Base-by-base conservation (phyloP, 2,797 vertebrate genomes). In the Anguilla obscura region DNA sequence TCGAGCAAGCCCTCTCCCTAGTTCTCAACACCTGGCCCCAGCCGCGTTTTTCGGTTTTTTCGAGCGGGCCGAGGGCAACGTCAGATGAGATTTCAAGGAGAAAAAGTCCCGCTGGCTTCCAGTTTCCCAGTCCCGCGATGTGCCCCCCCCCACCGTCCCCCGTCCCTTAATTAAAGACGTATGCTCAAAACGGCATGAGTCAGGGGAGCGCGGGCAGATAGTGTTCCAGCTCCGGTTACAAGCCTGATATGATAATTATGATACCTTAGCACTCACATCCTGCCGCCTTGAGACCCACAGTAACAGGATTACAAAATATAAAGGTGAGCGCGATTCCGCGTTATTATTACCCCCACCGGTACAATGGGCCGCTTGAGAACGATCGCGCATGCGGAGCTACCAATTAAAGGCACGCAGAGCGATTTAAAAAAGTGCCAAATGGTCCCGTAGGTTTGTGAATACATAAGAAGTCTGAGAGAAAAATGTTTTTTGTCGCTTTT, bases 221-320 rank as follows among this genome's bases (percentile, higher is more conserved):
- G 84, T 60, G 91, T 95, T 94, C 92, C 93, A 1, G 90, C 94
- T 95, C 93, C 88, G 93, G 92, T 95, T 91, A 89, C 93, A 88
- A 52, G 86, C 89, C 93, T 92, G 94, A 95, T 95, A 94, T 96
- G 93, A 96, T 95, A 95, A 96, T 93, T 95, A 95, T 95, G 94
- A 95, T 93, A 94, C 92, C 93, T 89, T 93, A 94, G 93, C 92
- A 89, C 71, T 92, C 92, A 90, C 92, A 93, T 94, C 93, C 92
- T 93, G 93, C 93, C 93, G 18, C 40, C 79, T n/a, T 50, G 45
- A 85, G 52, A 85, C 50, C 14, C 16, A 7, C 52, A 58, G 52
- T 85, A n/a, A 85, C 83, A 85, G 56, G 30, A 71, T 71, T 86
- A 50, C 30, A 48, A 71, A 86, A 66, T 45, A 85, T 58, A 85